Conservation (phyloP, 1,140 invertebrate species). For the Ostrea edulis region DNA sequence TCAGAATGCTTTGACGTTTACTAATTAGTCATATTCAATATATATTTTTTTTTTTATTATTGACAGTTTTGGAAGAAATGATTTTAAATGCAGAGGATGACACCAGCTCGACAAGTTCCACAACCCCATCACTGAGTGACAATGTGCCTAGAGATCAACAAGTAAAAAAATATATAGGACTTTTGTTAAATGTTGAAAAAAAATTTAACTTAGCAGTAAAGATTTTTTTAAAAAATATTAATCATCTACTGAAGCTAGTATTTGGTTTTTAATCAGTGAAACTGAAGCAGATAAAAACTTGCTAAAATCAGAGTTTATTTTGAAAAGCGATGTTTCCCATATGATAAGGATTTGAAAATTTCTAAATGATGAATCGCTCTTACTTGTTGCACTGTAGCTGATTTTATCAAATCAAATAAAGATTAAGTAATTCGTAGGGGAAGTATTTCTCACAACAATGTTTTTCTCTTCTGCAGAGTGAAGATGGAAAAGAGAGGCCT, state of each 20-base stretch:
- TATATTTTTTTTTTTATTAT: background rate
- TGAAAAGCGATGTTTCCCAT: background rate
- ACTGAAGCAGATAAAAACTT: background rate
- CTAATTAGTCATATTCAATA: background rate
- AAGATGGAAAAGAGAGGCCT: conserved; percentile 54
- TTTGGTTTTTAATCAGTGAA: too few species aligned
- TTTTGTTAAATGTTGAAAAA: too few species aligned
- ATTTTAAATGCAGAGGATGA: conserved; percentile 70
- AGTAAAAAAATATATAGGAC: background rate
- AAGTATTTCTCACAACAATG: background rate
- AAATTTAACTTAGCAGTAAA: too few species aligned
- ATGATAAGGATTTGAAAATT: background rate
- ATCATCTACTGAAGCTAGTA: too few species aligned
- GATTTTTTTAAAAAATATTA: too few species aligned
- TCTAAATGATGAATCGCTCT: background rate
- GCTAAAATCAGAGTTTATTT: background rate
- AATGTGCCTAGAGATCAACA: conserved; percentile 48
- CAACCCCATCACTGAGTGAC: conserved; percentile 66
- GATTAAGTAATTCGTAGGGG: background rate
- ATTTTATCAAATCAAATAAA: conserved; percentile 19
- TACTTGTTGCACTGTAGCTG: background rate
- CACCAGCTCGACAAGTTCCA: conserved; percentile 72
- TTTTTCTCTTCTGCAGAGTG: conserved; percentile 47
- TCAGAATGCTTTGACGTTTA: background rate
- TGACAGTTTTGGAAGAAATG: conserved; percentile 71